Evolutionary conservation across 2,113 vertebrate species (phyloP).

Genomic region (Carassius carassius): DNA sequence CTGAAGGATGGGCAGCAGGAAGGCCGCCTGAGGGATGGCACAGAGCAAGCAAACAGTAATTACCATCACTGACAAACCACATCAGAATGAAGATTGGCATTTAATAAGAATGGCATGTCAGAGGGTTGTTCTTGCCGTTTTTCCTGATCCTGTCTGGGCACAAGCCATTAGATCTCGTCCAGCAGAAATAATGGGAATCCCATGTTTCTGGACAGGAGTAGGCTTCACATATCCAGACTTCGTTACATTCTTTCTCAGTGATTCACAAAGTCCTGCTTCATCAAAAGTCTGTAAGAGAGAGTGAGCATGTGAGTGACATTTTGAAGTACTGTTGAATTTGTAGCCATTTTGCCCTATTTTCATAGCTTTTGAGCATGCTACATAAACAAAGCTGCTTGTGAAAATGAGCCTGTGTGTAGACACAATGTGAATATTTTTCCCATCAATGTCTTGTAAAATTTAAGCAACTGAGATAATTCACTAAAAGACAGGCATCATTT

Average conservation of each 20-base stretch:
- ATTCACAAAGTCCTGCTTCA: conserved; percentile 82
- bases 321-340: no score
- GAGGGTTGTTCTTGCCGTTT: conserved; percentile 76
- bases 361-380: neutral
- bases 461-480: neutral
- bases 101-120: neutral
- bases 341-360: neutral
- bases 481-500: neutral
- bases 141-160: conserved; percentile 96
- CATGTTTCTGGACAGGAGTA: conserved; percentile 94
- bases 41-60: neutral
- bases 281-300: conserved; percentile 79
- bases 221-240: conserved; percentile 90
- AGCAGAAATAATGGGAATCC: conserved; percentile 86
- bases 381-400: neutral
- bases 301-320: no score
- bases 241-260: conserved; percentile 79
- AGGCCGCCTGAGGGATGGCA: conserved; percentile 81
- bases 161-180: conserved; percentile 96
- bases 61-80: neutral
- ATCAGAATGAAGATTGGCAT: no score
- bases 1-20: conserved; percentile 90
- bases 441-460: neutral
- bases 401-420: neutral
- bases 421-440: neutral